Evolutionary conservation across 2,797 vertebrate genomes (phyloP).

Genomic region (Cirrhinus mrigala): DNA sequence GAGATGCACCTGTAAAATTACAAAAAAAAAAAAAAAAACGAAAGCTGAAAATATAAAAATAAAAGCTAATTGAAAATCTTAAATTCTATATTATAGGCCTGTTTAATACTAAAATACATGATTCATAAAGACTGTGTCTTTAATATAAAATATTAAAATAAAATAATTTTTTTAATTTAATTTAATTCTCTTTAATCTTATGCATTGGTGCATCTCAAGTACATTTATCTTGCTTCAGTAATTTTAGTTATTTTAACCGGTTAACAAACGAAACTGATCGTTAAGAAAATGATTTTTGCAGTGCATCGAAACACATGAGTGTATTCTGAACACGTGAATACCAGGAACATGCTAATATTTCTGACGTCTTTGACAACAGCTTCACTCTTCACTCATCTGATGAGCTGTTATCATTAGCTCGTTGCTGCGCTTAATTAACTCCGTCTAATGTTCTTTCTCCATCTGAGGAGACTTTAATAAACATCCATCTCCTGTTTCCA

Average conservation of each 20-base stretch:
- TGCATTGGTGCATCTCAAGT: neutral
- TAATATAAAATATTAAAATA: neutral
- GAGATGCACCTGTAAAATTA: no score
- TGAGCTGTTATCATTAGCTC: conserved; percentile 30
- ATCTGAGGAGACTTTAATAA: conserved; percentile 39
- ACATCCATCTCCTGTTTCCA: conserved; percentile 39
- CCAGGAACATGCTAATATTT: neutral
- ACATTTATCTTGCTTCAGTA: neutral
- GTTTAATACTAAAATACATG: neutral
- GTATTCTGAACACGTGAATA: neutral
- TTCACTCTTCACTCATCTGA: neutral
- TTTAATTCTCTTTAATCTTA: neutral
- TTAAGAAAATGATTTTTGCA: neutral
- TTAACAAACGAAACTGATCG: neutral
- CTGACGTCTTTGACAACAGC: neutral
- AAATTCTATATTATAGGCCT: neutral
- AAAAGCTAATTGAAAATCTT: neutral
- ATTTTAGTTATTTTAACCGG: neutral
- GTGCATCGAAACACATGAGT: neutral
- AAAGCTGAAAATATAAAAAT: neutral
- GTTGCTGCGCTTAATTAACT: conserved; percentile 39
- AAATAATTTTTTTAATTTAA: neutral
- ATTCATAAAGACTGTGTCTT: neutral
- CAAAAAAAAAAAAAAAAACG: neutral
- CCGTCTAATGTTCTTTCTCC: conserved; percentile 29